A percentile compares a stretch with the other conserved stretches of the same genome.
phyloP scores from a whole-genome alignment of 2,888 invertebrate genomes.

The Himalopsyche anomala region DNA sequence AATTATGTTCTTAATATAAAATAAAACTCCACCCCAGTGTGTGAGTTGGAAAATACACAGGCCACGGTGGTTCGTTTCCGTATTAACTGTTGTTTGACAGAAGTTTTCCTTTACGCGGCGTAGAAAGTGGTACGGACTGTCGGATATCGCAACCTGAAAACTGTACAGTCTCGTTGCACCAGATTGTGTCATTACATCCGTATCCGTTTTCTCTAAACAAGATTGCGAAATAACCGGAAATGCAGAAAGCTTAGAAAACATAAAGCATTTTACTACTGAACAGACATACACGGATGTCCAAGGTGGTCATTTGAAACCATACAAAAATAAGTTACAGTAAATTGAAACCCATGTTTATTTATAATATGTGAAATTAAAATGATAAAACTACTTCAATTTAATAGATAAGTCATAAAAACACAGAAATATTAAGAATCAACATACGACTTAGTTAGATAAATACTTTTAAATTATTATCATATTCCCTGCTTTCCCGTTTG shows the following conservation, averaged over 20 bases:
- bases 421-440: no score
- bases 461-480: no score
- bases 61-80: constrained; percentile 52
- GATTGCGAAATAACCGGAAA: constrained; percentile 9
- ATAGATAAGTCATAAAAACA: no score
- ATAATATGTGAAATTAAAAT: no score
- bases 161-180: constrained; percentile 39
- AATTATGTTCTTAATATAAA: neutral
- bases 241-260: neutral
- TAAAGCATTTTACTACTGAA: neutral
- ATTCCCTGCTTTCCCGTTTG: no score
- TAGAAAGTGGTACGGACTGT: constrained; percentile 44
- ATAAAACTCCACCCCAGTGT: neutral
- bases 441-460: no score
- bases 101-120: constrained; percentile 31
- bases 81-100: constrained; percentile 59
- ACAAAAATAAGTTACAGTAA: no score
- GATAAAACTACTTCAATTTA: no score
- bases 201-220: neutral
- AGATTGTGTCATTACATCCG: constrained; percentile 30
- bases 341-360: no score
- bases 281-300: no score
- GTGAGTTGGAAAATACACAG: constrained; percentile 32
- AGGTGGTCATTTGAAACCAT: no score
- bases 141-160: constrained; percentile 51